Conservation (phyloP, 2,888 invertebrate species). For the Stramonita haemastoma region DNA sequence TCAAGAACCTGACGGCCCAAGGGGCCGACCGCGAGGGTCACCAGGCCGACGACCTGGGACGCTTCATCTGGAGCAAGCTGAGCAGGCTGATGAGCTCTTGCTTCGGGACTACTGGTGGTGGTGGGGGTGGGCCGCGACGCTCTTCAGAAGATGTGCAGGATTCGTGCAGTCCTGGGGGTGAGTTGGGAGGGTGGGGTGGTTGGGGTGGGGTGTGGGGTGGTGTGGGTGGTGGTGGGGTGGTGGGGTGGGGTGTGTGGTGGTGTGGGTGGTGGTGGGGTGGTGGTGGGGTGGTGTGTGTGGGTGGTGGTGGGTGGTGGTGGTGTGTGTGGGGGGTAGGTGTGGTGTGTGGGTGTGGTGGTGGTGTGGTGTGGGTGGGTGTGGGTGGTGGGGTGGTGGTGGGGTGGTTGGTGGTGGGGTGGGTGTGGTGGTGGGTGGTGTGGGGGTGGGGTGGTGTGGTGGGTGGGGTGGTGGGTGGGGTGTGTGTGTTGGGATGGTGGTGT, state of each 20-base stretch:
- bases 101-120: not conserved
- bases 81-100: not conserved
- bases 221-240: not conserved
- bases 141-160: not conserved
- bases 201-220: too few species aligned
- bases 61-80: slow-evolving; percentile 29
- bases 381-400: too few species aligned
- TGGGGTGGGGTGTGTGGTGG: not conserved
- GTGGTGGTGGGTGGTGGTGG: not conserved
- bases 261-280: not conserved
- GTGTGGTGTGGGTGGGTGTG: too few species aligned
- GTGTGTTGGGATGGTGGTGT: too few species aligned
- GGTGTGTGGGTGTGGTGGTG: too few species aligned
- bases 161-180: not conserved
- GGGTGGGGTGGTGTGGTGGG: too few species aligned
- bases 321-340: too few species aligned
- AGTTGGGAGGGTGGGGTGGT: too few species aligned
- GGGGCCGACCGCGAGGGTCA: too few species aligned
- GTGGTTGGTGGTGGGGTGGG: too few species aligned
- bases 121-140: not conserved
- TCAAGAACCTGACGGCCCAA: slow-evolving; percentile 22
- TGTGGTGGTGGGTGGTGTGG: too few species aligned
- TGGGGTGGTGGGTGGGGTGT: too few species aligned
- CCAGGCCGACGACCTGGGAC: slow-evolving; percentile 7
- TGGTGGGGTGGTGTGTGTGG: not conserved